Base-by-base conservation (phyloP, 2,113 vertebrate species). In the Elachura formosa region DNA sequence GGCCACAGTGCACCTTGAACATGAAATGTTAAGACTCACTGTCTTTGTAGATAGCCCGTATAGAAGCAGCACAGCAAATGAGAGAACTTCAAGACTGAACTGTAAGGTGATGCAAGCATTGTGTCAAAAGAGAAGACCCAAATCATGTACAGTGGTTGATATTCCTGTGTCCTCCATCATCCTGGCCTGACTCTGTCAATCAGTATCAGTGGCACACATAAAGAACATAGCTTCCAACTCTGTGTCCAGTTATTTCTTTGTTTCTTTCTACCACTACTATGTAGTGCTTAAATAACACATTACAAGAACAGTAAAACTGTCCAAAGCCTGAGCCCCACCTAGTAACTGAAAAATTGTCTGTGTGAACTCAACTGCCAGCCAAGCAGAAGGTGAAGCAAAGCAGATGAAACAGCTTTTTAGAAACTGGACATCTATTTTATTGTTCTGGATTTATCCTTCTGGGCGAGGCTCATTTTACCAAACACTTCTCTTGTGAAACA, bases 101-200 rank as follows among this genome's bases (percentile, higher is more conserved):
- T 2, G 1, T 0, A 1, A 56, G 25, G 48, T 19, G 12, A 25
- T 56, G 38, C 0, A 0, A 43, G 67, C 3, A 2, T 18, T 73
- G 28, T 81, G 54, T 24, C 0, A 0, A 33, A 59, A 7, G 22
- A 12, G 43, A 34, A 25, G 19, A 36, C 11, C 9, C 40, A 51
- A 12, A 63, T 31, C 33, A 28, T 5, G 12, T 13, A 6, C 0
- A 4, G 8, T n/a, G 34, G 34, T 38, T 78, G 25, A 45, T 43
- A 1, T 38, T 91, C 55, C 40, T 36, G 18, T 51, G 24, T 75
- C 28, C 14, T 58, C 29, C 40, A 7, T 68, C 11, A 13, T 68
- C 33, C 48, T 62, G 69, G 13, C 26, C 31, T 38, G 29, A 8
- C 58, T 64, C 26, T 63, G 34, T 49, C 45, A n/a, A 22, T 20